phyloP scores from a whole-genome alignment of 2,888 invertebrate genomes.

The Alitta virens region DNA sequence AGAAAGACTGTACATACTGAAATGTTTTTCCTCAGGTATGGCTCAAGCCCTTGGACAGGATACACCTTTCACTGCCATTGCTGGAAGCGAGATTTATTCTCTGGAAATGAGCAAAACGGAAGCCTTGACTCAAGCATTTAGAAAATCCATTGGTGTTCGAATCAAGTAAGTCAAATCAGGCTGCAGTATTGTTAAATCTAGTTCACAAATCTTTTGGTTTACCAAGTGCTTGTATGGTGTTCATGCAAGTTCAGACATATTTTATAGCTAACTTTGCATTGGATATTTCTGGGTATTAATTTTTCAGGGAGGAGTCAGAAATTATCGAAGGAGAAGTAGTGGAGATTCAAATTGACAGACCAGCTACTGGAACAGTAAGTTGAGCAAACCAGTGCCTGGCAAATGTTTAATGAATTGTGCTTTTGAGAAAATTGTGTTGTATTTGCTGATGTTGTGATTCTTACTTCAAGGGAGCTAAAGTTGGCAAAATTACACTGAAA shows the following conservation, averaged over 20 bases:
- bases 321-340: conserved; percentile 99
- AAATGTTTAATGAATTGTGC: too few relatives aligned
- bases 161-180: conserved; percentile 74
- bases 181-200: too few relatives aligned
- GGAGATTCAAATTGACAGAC: conserved; percentile 92
- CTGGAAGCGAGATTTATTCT: conserved; percentile 97
- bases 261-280: too few relatives aligned
- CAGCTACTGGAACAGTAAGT: conserved; percentile 75
- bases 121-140: conserved; percentile 91
- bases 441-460: not conserved
- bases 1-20: too few relatives aligned
- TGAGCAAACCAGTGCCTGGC: too few relatives aligned
- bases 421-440: too few relatives aligned
- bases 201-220: too few relatives aligned
- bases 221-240: too few relatives aligned
- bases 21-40: conserved; percentile 61
- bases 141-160: conserved; percentile 90
- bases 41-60: conserved; percentile 90
- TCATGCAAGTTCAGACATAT: too few relatives aligned
- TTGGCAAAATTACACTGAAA: conserved; percentile 92
- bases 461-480: conserved; percentile 67
- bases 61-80: conserved; percentile 98
- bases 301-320: conserved; percentile 87
- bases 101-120: conserved; percentile 99
- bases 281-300: too few relatives aligned